phyloP scores from a whole-genome alignment of 2,113 vertebrate genomes.

The Lepus europaeus region DNA sequence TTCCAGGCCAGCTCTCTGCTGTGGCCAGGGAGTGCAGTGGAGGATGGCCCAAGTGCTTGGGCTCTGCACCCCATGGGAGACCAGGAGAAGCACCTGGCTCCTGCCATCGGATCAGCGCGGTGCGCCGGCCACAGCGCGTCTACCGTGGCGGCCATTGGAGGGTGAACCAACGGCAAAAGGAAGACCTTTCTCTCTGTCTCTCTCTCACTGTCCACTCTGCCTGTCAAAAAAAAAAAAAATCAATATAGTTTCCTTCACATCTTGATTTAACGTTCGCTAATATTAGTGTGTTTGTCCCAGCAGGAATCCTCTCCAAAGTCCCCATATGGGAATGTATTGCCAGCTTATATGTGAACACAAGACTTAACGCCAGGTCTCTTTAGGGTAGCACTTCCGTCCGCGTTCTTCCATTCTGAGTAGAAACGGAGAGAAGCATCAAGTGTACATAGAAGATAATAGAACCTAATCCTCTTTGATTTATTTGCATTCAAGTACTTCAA shows the following conservation, averaged over 20 bases:
- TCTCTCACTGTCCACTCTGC: too few relatives aligned
- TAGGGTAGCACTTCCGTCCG: background rate
- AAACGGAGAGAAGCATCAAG: background rate
- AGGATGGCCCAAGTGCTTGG: too few relatives aligned
- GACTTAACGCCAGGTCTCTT: background rate
- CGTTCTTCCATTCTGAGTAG: background rate
- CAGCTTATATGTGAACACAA: background rate
- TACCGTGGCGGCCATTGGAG: too few relatives aligned
- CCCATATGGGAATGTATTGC: background rate
- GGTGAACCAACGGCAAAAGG: too few relatives aligned
- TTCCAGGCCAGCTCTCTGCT: too few relatives aligned
- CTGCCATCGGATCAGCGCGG: too few relatives aligned
- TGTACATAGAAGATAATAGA: constrained; percentile 50
- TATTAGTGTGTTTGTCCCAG: background rate
- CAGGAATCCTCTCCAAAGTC: background rate
- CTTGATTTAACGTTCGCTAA: background rate
- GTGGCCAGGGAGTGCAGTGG: too few relatives aligned
- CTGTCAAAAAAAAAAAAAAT: too few relatives aligned
- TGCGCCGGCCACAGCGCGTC: too few relatives aligned
- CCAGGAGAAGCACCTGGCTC: too few relatives aligned
- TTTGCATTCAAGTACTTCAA: constrained; percentile 69
- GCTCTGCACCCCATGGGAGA: too few relatives aligned
- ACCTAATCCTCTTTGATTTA: constrained; percentile 59
- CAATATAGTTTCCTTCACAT: constrained; percentile 3
- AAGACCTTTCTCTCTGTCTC: too few relatives aligned